phyloP scores from a whole-genome alignment of 1,140 invertebrate genomes.

The Hylaeus anthracinus region DNA sequence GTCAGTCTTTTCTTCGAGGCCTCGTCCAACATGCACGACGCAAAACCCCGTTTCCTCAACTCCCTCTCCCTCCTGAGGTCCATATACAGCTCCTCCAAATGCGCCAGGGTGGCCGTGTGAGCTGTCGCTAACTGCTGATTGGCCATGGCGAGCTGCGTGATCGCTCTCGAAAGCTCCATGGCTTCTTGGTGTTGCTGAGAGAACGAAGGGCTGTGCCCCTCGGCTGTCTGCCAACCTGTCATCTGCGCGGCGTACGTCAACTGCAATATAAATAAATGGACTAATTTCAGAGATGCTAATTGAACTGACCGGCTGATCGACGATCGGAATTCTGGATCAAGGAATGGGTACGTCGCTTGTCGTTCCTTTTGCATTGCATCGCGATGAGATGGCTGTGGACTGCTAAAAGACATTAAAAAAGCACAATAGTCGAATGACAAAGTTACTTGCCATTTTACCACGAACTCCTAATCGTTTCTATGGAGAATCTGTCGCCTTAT shows the following conservation, averaged over 20 bases:
- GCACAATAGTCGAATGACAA: no score
- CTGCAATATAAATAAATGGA: conserved; percentile 63
- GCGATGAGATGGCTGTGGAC: not conserved
- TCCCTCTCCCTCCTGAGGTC: conserved; percentile 65
- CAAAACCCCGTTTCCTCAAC: not conserved
- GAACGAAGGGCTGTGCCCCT: conserved; percentile 40
- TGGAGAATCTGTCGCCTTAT: no score
- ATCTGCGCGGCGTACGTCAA: conserved; percentile 68
- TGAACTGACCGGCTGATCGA: conserved; percentile 19
- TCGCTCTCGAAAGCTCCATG: conserved; percentile 67
- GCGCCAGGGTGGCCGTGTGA: conserved; percentile 70
- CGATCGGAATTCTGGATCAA: conserved; percentile 43
- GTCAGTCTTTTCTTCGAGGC: conserved; percentile 21
- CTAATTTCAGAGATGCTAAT: conserved; percentile 36
- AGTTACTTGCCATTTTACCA: no score
- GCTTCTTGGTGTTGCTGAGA: conserved; percentile 50
- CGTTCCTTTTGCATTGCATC: conserved; percentile 9
- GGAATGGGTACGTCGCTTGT: conserved; percentile 25
- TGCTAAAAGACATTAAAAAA: no score
- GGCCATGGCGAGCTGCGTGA: conserved; percentile 74
- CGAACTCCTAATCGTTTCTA: no score
- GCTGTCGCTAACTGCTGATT: conserved; percentile 76
- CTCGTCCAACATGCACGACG: conserved; percentile 8
- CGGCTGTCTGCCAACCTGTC: conserved; percentile 68
- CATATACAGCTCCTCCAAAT: conserved; percentile 71